A percentile compares a stretch with the other conserved stretches of the same genome.
Conservation (phyloP, 2,888 invertebrate genomes). For the Trissolcus japonicus region DNA sequence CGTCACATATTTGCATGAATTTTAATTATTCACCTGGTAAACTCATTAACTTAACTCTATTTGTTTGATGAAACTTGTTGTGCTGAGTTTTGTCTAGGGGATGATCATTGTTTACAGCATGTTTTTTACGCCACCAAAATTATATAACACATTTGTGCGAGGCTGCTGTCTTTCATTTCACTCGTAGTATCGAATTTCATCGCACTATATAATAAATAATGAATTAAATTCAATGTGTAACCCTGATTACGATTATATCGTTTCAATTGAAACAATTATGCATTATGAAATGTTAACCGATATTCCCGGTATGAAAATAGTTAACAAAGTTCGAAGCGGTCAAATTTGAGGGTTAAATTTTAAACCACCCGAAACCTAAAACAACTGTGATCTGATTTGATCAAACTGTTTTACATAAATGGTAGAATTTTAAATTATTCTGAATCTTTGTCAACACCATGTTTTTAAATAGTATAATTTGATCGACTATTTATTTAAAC, state of each 20-base stretch:
- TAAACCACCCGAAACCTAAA: background rate
- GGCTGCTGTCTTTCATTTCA: too few species aligned
- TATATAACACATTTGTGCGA: background rate
- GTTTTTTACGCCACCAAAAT: background rate
- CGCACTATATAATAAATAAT: too few species aligned
- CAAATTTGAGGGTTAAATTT: background rate
- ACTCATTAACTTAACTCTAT: background rate
- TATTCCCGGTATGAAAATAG: slow-evolving; percentile 4
- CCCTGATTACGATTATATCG: slow-evolving; percentile 9
- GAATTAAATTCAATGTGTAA: background rate
- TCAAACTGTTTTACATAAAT: too few species aligned
- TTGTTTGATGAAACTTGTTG: background rate
- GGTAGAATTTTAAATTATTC: too few species aligned
- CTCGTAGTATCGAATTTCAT: too few species aligned
- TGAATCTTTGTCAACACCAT: too few species aligned
- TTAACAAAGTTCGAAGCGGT: slow-evolving; percentile 9
- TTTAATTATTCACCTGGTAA: slow-evolving; percentile 14
- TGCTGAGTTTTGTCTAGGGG: background rate
- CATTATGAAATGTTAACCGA: background rate
- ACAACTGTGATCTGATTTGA: background rate
- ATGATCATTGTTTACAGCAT: too few species aligned
- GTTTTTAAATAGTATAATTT: too few species aligned
- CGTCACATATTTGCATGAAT: slow-evolving; percentile 19
- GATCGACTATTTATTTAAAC: too few species aligned
- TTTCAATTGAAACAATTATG: slow-evolving; percentile 8